Conservation (phyloP, 2,113 vertebrate species). For the Neogale vison region DNA sequence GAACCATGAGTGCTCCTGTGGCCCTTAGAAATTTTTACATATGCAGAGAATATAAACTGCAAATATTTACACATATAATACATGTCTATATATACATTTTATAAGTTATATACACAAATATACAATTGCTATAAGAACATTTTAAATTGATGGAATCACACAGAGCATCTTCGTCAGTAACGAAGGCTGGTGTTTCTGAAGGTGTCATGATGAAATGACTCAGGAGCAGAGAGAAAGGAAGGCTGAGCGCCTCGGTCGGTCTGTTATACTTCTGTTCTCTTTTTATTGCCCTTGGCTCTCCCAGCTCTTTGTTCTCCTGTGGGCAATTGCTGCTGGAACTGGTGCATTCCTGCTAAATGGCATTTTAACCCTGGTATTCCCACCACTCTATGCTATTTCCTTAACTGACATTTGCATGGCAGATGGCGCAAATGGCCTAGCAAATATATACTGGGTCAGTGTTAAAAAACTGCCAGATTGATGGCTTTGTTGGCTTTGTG, state of each 20-base stretch:
- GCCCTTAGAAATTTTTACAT: not conserved
- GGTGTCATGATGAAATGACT: not conserved
- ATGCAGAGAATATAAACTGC: not conserved
- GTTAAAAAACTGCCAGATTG: conserved; percentile 83
- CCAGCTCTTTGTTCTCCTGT: conserved; percentile 65
- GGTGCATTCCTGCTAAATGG: conserved; percentile 71
- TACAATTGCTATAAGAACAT: not conserved
- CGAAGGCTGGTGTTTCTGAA: not conserved
- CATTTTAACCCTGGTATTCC: conserved; percentile 78
- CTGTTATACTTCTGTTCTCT: not conserved
- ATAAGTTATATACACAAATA: not conserved
- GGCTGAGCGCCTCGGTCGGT: not conserved
- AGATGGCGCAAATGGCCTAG: conserved; percentile 87
- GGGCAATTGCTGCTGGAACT: conserved; percentile 60
- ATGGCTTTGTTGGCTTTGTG: conserved; percentile 82
- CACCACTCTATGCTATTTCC: conserved; percentile 74
- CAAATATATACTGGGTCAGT: conserved; percentile 85
- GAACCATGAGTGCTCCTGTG: not conserved
- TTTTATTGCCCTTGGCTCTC: conserved; percentile 41
- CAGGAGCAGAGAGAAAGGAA: not conserved
- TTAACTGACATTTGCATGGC: conserved; percentile 84
- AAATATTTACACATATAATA: not conserved
- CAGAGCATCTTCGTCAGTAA: not conserved
- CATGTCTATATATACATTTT: not conserved
- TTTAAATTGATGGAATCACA: not conserved